These are phyloP conservation scores for Sebastes miniatus DNA, from an alignment of 2,797 vertebrate genomes.

Conservation along the genomic window DNA sequence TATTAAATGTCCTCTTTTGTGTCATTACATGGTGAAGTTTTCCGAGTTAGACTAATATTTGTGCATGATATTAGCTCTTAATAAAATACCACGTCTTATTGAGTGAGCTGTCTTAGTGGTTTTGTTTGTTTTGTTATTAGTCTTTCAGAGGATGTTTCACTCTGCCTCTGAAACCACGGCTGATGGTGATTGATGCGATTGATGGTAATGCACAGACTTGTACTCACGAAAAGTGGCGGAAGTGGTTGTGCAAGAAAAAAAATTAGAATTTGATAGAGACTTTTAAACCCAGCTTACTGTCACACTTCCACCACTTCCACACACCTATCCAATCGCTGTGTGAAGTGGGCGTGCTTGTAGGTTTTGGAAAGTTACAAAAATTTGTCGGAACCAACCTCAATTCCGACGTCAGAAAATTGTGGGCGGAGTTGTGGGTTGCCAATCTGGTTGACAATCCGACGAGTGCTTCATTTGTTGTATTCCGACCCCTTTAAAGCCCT, in stretches of 20 bases:
- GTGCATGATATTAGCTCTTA: background rate
- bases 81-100: background rate
- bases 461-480: too few relatives aligned
- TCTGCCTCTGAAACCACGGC: background rate
- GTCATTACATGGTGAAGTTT: background rate
- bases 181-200: background rate
- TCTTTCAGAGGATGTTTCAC: background rate
- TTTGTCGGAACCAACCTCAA: background rate
- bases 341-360: background rate
- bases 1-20: background rate
- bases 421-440: background rate
- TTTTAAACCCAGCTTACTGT: background rate
- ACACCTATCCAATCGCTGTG: background rate
- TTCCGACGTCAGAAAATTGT: background rate
- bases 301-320: background rate
- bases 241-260: background rate
- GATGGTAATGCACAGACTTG: background rate
- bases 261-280: background rate
- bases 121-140: background rate
- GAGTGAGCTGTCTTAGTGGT: background rate
- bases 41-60: background rate
- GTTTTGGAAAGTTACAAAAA: background rate
- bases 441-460: background rate
- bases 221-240: background rate
- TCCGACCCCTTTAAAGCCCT: too few relatives aligned